phyloP scores from a whole-genome alignment of 2,888 invertebrate species.

The Gastracanthus pulcherrimus region DNA sequence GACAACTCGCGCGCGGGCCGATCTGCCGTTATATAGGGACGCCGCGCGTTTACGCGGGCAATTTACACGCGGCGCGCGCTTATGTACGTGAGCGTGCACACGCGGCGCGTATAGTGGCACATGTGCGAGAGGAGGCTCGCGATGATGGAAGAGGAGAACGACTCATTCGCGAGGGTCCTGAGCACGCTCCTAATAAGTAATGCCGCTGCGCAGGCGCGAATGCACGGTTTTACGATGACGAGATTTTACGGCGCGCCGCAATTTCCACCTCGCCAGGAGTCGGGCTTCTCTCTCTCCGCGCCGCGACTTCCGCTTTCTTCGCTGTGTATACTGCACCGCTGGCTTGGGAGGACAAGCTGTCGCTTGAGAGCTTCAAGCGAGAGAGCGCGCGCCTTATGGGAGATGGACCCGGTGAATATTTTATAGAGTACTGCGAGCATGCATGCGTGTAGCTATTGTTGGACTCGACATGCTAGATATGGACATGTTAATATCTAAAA shows the following conservation, averaged over 20 bases:
- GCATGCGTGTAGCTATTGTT: background rate
- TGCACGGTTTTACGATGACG: slow-evolving; percentile 41
- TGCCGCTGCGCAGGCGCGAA: background rate
- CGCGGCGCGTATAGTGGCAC: no score
- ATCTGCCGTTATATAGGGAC: background rate
- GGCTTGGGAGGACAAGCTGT: slow-evolving; percentile 29
- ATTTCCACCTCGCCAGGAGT: slow-evolving; percentile 44
- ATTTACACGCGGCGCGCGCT: background rate
- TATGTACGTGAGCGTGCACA: background rate
- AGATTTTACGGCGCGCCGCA: slow-evolving; percentile 19
- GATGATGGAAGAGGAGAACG: background rate
- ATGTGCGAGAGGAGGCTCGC: background rate
- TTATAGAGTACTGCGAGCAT: background rate
- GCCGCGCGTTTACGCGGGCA: slow-evolving; percentile 7
- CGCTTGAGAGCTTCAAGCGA: background rate
- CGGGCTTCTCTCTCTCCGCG: background rate
- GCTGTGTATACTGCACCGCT: background rate
- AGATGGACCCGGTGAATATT: background rate
- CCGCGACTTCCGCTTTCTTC: slow-evolving; percentile 19
- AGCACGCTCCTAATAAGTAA: background rate
- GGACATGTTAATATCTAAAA: background rate
- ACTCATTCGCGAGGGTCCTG: slow-evolving; percentile 1
- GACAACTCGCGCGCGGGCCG: background rate
- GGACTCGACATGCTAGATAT: background rate
- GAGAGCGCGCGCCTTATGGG: background rate